Percentiles rank a stretch among this genome's conserved stretches.
phyloP scores from a whole-genome alignment of 2,113 vertebrate species.

The Herpetotheres cachinnans region DNA sequence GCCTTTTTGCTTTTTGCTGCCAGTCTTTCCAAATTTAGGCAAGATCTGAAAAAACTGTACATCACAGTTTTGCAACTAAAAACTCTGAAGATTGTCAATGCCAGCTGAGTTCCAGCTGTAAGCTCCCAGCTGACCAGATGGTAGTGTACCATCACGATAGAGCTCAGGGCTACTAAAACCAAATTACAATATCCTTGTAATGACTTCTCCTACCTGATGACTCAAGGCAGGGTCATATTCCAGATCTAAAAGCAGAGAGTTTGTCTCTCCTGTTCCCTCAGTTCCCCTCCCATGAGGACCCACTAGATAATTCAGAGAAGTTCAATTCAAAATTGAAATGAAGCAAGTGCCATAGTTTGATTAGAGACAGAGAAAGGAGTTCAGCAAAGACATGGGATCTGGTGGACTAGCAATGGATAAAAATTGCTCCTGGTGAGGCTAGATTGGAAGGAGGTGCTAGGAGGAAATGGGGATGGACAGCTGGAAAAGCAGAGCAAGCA shows the following conservation, averaged over 20 bases:
- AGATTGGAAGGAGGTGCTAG: not conserved
- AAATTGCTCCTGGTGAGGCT: not conserved
- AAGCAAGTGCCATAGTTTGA: not conserved
- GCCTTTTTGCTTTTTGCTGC: not conserved
- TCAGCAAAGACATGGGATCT: not conserved
- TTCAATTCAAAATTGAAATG: not conserved
- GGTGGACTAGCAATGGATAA: not conserved
- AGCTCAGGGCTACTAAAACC: not conserved
- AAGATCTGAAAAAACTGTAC: not conserved
- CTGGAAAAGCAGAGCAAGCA: not conserved
- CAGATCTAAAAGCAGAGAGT: not conserved
- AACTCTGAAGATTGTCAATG: not conserved
- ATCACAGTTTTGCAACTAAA: not conserved
- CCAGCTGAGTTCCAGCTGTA: not conserved
- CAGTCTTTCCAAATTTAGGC: not conserved
- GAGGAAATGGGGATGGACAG: not conserved
- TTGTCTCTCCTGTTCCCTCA: not conserved
- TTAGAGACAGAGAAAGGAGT: not conserved
- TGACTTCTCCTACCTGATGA: not conserved
- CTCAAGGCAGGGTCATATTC: not conserved
- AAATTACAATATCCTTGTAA: not conserved
- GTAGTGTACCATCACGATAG: fast-evolving
- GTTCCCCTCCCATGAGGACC: not conserved
- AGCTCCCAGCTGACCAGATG: not conserved
- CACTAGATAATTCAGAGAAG: not conserved